Base-by-base conservation (phyloP, 2,797 vertebrate genomes). In the Cirrhinus mrigala region DNA sequence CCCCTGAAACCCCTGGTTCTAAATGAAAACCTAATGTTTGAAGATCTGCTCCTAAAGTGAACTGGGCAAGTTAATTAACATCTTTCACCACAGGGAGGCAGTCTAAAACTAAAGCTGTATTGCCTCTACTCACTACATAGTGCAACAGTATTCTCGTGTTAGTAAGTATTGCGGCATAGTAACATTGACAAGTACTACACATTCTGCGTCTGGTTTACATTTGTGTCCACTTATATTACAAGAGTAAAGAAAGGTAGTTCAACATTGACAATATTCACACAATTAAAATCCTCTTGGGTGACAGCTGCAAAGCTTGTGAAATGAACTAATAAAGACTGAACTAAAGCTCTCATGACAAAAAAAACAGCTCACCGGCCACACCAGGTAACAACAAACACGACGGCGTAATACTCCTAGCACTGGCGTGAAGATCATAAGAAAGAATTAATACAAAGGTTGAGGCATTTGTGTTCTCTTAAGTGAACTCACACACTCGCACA, bases 381-480 rank as follows among this genome's bases (percentile, higher is more conserved):
- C 87, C 91, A 92, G 93, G 87, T 50, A 90, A 93, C 64, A 89
- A 93, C 92, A 69, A 92, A 93, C 93, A 93, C 90, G 90, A 88
- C 88, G 88, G 87, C 83, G 90, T 93, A 94, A 94, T 93, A 94
- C 93, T 93, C 90, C 84, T 88, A 90, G 91, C 88, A 87, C 90
- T 90, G 62, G 87, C 92, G 88, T 89, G 88, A 66, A 56, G 74
- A 90, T 83, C 85, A 78, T 88, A 88, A 87, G 86, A 16, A 50
- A 87, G 64, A 92, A 91, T 91, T 93, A 93, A 93, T 88, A 93
- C 84, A 85, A 91, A 73, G 90, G 88, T 92, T 85, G 89, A 92
- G 87, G 91, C 89, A 60, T 93, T 91, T 92, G 85, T 92, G 83
- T 86, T 93, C 87, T 90, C 93, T 92, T 90, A 89, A 88, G 46